phyloP scores from a whole-genome alignment of 2,888 invertebrate species.

The Noctua pronuba region DNA sequence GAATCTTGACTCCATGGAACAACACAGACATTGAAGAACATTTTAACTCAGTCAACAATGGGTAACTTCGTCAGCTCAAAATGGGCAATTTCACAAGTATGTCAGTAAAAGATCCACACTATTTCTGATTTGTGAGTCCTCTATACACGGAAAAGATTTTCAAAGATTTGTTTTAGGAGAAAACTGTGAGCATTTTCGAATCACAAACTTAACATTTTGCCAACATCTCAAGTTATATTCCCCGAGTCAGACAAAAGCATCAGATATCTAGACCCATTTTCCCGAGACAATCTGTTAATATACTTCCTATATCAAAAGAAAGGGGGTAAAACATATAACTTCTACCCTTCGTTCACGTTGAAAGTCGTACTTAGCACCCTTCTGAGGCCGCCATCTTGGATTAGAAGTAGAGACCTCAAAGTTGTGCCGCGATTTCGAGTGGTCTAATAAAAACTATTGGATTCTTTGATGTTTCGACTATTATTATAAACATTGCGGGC shows the following conservation, averaged over 20 bases:
- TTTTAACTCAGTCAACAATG: background rate
- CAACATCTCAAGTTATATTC: background rate
- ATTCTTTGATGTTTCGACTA: constrained; percentile 11
- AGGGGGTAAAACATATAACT: constrained; percentile 18
- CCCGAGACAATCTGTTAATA: constrained; percentile 18
- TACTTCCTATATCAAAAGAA: constrained; percentile 37
- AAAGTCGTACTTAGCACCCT: constrained; percentile 29
- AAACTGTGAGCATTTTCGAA: background rate
- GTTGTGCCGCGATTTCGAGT: constrained; percentile 16
- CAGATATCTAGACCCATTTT: constrained; percentile 14
- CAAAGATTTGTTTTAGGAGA: background rate
- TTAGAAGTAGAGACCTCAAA: constrained; percentile 33
- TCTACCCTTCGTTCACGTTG: constrained; percentile 5
- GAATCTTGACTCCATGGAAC: no score
- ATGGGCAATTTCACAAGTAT: background rate
- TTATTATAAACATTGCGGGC: background rate
- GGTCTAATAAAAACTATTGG: constrained; percentile 8
- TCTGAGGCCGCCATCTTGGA: constrained; percentile 22
- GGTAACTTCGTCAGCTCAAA: background rate
- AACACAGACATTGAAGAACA: background rate
- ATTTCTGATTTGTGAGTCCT: background rate
- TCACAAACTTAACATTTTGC: background rate
- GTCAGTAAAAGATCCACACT: background rate
- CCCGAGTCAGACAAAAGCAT: background rate
- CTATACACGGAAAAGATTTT: background rate